These are phyloP conservation scores for Agrochola lychnidis DNA, from an alignment of 2,888 invertebrate genomes.

Conservation along the genomic window DNA sequence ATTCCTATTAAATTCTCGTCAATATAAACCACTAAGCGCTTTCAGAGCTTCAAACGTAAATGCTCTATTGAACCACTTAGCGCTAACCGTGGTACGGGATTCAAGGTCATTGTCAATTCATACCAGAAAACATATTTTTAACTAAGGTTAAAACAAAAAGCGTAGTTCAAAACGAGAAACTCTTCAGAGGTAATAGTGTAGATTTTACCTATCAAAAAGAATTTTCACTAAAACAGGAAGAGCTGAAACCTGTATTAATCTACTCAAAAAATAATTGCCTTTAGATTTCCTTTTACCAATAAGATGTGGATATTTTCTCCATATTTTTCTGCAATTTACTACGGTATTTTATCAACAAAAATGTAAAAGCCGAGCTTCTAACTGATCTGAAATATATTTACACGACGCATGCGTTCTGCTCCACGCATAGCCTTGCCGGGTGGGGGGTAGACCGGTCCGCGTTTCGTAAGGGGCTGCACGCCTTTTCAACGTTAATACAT, in stretches of 20 bases:
- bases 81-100: not conserved
- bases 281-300: not conserved
- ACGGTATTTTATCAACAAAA: conserved; percentile 27
- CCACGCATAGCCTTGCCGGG: conserved; percentile 46
- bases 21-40: conserved; percentile 6
- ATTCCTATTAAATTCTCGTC: conserved; percentile 7
- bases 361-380: conserved; percentile 18
- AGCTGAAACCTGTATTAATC: not conserved
- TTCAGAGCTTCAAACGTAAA: conserved; percentile 1
- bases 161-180: not conserved
- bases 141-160: not conserved
- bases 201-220: not conserved
- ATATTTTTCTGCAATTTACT: conserved; percentile 1
- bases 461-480: conserved; percentile 62
- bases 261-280: not conserved
- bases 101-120: conserved; percentile 27
- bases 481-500: conserved; percentile 45
- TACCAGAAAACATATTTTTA: not conserved
- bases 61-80: not conserved
- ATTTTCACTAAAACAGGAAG: not conserved
- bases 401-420: conserved; percentile 62
- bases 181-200: not conserved
- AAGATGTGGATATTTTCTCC: not conserved
- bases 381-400: conserved; percentile 47
- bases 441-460: conserved; percentile 65